phyloP scores from a whole-genome alignment of 2,797 vertebrate species.

The Xiphophorus birchmanni region DNA sequence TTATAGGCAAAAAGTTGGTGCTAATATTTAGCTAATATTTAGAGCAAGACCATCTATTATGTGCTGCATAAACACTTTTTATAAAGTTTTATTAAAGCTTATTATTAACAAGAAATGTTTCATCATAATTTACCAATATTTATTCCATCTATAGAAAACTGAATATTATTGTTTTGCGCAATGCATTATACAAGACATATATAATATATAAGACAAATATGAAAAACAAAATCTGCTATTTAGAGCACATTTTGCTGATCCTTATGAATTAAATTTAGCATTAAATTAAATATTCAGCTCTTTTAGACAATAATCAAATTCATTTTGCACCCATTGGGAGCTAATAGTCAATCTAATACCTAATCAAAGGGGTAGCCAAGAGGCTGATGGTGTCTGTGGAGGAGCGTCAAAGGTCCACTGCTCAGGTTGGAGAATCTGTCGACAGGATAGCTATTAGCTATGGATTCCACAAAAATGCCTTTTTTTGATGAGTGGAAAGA shows the following conservation, averaged over 20 bases:
- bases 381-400: neutral
- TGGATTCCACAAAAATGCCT: too few species aligned
- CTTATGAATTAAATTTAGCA: too few species aligned
- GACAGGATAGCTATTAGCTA: neutral
- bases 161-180: neutral
- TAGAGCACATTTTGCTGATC: too few species aligned
- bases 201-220: neutral
- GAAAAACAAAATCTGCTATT: neutral
- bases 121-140: neutral
- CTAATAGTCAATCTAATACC: too few species aligned
- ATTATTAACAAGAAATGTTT: neutral
- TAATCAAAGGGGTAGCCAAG: neutral
- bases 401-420: neutral
- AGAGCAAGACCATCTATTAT: neutral
- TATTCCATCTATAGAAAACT: neutral
- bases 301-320: too few species aligned
- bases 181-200: neutral
- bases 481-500: too few species aligned
- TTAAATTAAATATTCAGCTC: too few species aligned
- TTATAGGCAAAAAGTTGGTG: neutral
- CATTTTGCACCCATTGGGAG: too few species aligned
- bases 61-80: neutral
- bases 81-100: neutral
- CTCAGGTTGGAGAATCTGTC: neutral
- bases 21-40: neutral